Evolutionary conservation across 2,888 invertebrate species (phyloP), one percentile per base, ranked within the genome.

Genomic region (Fragum fragum): DNA sequence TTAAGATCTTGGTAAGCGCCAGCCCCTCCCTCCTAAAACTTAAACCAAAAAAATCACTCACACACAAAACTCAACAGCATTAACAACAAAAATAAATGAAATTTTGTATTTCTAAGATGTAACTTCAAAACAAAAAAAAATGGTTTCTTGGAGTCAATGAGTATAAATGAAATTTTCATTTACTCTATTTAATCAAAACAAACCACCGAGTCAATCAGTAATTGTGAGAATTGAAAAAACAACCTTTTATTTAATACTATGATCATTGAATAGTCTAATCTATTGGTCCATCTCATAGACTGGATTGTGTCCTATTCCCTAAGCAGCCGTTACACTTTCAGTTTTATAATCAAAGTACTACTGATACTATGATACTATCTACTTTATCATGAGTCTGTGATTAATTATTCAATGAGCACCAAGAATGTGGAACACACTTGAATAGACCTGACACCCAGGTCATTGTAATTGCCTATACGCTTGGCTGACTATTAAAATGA

Each of bases 351-450:
- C 57, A 57, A 57, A 21, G 23, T 57, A 57, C 26, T 52, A 7
- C 23, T 23, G 28, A 26, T 57, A 57, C 57, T 57, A 57, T 23
- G 28, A 26, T 57, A 57, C 57, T 57, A 57, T 57, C 57, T 57
- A 57, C 57, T 57, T 57, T 57, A 57, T 57, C 26, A 57, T 57
- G 23, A 26, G 11, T 23, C 14, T 28, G 1, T 61, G 32, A 23
- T 61, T 61, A 61, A 61, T 61, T 61, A 61, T 61, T 61, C 61
- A 61, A 26, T 18, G 28, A 32, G 61, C 32, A 61, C 26, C 32
- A 61, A 32, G 61, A 32, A 32, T 11, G 18, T 18, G n/a, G 61
- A 61, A 57, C 57, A 57, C 23, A 23, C 23, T 57, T 57, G 11
- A 3, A 57, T 26, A 26, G 21, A n/a, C n/a, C 57, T 26, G 26